These are phyloP conservation scores for Zalophus californianus DNA, from an alignment of 2,797 vertebrate genomes.

Conservation along the genomic window DNA sequence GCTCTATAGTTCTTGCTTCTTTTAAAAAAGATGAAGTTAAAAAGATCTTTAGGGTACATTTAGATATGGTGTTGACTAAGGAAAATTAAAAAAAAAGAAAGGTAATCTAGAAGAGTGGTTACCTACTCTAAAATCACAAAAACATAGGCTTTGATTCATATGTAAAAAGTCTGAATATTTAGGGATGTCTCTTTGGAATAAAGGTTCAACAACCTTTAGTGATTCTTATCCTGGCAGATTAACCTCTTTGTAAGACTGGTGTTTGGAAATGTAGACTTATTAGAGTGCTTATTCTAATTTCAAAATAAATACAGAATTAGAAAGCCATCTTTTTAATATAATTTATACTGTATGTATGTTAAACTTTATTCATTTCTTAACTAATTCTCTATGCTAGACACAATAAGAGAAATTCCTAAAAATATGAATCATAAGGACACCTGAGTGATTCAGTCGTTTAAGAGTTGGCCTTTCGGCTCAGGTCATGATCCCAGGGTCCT, in stretches of 20 bases:
- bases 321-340: background rate
- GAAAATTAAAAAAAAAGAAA: background rate
- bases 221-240: background rate
- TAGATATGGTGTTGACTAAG: background rate
- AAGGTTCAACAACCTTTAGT: background rate
- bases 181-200: background rate
- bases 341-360: background rate
- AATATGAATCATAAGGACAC: background rate
- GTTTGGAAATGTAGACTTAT: background rate
- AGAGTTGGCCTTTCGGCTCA: background rate
- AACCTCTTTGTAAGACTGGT: background rate
- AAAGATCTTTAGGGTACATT: background rate
- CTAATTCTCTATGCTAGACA: background rate
- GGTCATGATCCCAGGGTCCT: background rate
- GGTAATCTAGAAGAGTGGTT: background rate
- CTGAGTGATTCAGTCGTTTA: background rate
- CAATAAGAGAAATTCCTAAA: background rate
- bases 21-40: background rate
- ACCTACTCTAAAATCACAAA: background rate
- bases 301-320: background rate
- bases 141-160: background rate
- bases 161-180: background rate
- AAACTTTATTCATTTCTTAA: background rate
- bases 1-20: background rate
- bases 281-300: background rate